Percentiles rank a stretch among this genome's conserved stretches.
phyloP scores from a whole-genome alignment of 2,888 invertebrate genomes.

The Drosophila meridiana region DNA sequence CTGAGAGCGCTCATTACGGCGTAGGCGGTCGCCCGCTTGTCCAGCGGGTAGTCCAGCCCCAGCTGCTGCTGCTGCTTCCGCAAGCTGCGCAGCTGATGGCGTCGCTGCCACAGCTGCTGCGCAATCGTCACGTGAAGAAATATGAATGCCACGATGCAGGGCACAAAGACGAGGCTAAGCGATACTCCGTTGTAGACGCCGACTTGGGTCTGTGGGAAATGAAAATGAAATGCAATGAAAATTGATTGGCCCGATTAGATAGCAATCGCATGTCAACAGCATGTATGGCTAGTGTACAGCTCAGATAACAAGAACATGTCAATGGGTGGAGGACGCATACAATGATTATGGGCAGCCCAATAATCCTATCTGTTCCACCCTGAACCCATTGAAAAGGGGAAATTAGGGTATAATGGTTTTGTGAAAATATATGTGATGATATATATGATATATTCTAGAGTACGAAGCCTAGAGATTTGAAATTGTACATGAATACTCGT shows the following conservation, averaged over 20 bases:
- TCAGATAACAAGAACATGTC: slow-evolving; percentile 6
- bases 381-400: too few species aligned
- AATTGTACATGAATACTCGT: too few species aligned
- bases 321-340: neutral
- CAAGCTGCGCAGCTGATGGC: slow-evolving; percentile 70
- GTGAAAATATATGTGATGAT: too few species aligned
- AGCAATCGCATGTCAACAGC: slow-evolving; percentile 38
- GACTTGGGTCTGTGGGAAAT: slow-evolving; percentile 65
- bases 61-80: slow-evolving; percentile 22
- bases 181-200: slow-evolving; percentile 78
- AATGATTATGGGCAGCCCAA: neutral
- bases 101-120: slow-evolving; percentile 86
- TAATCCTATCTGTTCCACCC: neutral
- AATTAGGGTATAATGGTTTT: too few species aligned
- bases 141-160: slow-evolving; percentile 85
- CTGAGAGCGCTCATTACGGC: slow-evolving; percentile 61
- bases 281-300: slow-evolving; percentile 21
- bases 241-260: slow-evolving; percentile 66
- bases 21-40: slow-evolving; percentile 39
- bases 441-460: too few species aligned
- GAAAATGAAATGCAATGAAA: slow-evolving; percentile 55
- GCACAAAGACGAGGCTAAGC: slow-evolving; percentile 85
- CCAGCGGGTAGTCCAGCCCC: slow-evolving; percentile 36
- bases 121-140: slow-evolving; percentile 86
- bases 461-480: too few species aligned